Conservation (phyloP, 2,113 vertebrate genomes). For the Riparia riparia region DNA sequence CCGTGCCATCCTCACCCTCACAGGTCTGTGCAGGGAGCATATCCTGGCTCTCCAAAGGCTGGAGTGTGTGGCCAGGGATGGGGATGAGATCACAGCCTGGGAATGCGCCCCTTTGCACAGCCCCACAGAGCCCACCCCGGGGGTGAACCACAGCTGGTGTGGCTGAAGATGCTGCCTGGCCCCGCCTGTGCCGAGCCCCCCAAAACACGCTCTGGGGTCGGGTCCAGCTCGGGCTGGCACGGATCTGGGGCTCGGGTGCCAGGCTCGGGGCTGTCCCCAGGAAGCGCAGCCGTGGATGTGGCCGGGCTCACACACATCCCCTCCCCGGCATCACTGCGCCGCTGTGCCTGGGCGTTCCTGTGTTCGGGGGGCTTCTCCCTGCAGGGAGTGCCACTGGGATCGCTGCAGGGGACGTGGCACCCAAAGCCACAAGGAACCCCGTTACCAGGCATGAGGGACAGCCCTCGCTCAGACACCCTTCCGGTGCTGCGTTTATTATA, state of each 20-base stretch:
- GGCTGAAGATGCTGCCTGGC: background rate
- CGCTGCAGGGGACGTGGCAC: background rate
- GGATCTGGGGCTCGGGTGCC: accelerated
- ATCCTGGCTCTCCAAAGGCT: background rate
- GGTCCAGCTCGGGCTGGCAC: background rate
- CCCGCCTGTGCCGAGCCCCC: background rate
- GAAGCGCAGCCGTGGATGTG: accelerated
- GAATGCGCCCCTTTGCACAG: accelerated
- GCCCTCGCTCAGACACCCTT: background rate
- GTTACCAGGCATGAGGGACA: accelerated
- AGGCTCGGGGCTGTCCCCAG: accelerated
- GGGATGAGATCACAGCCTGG: background rate
- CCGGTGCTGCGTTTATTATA: background rate
- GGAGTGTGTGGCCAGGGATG: accelerated
- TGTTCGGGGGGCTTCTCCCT: accelerated
- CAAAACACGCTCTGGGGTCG: accelerated
- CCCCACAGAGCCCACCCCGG: background rate
- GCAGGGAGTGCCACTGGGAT: accelerated
- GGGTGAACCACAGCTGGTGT: accelerated
- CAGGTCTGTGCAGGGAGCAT: accelerated
- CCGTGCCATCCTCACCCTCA: background rate
- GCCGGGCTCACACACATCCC: background rate
- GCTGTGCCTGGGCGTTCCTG: accelerated
- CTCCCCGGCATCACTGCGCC: accelerated
- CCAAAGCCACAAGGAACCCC: accelerated